Percentiles rank a stretch among this genome's conserved stretches.
These are phyloP conservation scores for Nyctereutes procyonoides DNA, from an alignment of 2,113 vertebrate genomes.

Conservation along the genomic window DNA sequence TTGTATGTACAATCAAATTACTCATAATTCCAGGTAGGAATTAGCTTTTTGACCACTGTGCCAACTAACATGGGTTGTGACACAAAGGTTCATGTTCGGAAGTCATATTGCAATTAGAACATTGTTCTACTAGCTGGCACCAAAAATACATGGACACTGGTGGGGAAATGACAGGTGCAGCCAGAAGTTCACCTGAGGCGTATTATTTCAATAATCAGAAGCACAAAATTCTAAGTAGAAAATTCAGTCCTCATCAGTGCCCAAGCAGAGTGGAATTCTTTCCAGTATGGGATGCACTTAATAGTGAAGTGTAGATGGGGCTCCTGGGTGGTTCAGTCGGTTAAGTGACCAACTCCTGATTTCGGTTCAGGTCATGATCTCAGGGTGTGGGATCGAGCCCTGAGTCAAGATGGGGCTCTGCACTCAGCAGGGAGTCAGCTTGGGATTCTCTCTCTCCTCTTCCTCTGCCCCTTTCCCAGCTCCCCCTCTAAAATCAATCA, in stretches of 20 bases:
- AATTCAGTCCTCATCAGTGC: background rate
- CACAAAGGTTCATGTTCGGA: background rate
- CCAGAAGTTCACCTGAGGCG: background rate
- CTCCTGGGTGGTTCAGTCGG: background rate
- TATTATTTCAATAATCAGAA: background rate
- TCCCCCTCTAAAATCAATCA: background rate
- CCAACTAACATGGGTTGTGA: background rate
- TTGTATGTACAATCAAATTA: background rate
- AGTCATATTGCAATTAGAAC: background rate
- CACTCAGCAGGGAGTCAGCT: background rate
- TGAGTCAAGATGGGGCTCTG: background rate
- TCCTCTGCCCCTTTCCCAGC: background rate
- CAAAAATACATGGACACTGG: background rate
- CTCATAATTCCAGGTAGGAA: background rate
- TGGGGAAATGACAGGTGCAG: too few relatives aligned
- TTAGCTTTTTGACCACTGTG: background rate
- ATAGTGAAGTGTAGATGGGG: background rate
- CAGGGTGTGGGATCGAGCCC: background rate
- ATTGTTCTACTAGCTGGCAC: background rate
- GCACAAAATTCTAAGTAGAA: background rate
- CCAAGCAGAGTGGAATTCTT: background rate
- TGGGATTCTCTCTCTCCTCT: background rate
- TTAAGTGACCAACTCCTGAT: background rate
- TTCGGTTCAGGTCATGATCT: background rate
- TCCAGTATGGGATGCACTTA: background rate